phyloP scores from a whole-genome alignment of 2,797 vertebrate genomes.

The Eidolon dupreanum region DNA sequence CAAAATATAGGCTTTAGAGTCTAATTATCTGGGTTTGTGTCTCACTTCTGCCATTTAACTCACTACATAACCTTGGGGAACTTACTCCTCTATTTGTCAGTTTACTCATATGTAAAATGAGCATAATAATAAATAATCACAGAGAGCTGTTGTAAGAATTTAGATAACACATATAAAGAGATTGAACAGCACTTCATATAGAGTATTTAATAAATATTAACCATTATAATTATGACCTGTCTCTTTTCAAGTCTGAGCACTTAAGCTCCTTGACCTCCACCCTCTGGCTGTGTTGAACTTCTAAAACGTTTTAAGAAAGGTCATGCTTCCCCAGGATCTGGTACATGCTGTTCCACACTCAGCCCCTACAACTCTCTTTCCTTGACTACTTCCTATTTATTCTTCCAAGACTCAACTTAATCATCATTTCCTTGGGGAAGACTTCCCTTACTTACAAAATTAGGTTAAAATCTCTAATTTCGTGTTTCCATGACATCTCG shows the following conservation, averaged over 20 bases:
- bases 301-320: neutral
- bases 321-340: neutral
- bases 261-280: neutral
- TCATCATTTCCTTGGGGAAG: neutral
- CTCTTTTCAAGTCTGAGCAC: neutral
- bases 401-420: neutral
- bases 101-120: neutral
- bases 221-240: neutral
- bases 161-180: neutral
- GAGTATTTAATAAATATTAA: neutral
- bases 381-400: neutral
- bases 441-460: neutral
- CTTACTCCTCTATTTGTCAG: neutral
- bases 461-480: neutral
- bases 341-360: fast-evolving
- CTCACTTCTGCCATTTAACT: neutral
- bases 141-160: neutral
- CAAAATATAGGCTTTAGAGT: neutral
- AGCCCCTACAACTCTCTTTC: neutral
- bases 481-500: neutral
- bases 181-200: neutral
- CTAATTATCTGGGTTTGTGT: neutral
- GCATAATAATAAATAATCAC: neutral
- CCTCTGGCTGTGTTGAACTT: neutral
- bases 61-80: neutral